phyloP scores from a whole-genome alignment of 2,113 vertebrate genomes.

The Hippocampus zosterae region DNA sequence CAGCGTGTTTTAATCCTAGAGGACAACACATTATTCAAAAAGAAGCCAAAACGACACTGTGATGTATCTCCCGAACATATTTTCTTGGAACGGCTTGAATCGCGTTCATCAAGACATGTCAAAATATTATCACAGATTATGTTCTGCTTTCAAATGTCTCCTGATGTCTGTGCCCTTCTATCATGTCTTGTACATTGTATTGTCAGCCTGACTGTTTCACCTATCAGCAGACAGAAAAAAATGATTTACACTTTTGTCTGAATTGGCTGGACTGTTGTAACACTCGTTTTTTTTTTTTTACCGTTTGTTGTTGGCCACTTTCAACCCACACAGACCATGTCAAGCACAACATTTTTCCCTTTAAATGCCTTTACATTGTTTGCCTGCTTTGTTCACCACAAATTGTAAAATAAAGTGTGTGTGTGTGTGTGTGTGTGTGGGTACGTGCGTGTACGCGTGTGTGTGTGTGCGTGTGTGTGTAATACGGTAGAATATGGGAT shows the following conservation, averaged over 20 bases:
- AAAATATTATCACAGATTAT: neutral
- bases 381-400: neutral
- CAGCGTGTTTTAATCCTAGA: no score
- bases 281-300: neutral
- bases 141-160: neutral
- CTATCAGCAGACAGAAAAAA: neutral
- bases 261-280: neutral
- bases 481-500: neutral
- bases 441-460: neutral
- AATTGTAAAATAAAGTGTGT: neutral
- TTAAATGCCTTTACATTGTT: neutral
- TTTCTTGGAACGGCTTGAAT: neutral
- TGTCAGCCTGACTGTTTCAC: neutral
- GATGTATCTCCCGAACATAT: neutral
- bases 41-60: neutral
- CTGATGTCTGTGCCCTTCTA: neutral
- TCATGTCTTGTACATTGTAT: neutral
- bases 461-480: neutral
- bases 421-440: neutral
- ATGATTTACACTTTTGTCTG: neutral
- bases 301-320: neutral
- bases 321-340: conserved; percentile 4
- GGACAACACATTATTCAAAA: no score
- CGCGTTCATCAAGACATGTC: neutral
- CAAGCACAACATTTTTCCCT: neutral